phyloP scores from a whole-genome alignment of 2,888 invertebrate species.

The Choreutis nemorana region DNA sequence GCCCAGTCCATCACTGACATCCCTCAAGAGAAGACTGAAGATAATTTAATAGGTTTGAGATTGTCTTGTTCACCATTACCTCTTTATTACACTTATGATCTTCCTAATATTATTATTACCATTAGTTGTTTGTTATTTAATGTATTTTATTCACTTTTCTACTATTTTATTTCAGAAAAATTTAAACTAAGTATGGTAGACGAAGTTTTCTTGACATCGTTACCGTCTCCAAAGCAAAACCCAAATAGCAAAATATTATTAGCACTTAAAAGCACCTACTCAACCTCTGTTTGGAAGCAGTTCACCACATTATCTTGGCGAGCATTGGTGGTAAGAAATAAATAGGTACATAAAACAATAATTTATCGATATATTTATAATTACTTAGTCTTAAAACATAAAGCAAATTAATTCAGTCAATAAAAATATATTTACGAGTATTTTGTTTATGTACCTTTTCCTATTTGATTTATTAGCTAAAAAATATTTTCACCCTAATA shows the following conservation, averaged over 20 bases:
- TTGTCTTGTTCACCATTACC: neutral
- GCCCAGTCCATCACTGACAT: constrained; percentile 32
- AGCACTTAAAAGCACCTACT: constrained; percentile 47
- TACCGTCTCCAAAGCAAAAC: constrained; percentile 46
- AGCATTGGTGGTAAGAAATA: constrained; percentile 38
- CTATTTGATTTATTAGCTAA: neutral
- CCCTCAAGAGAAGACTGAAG: constrained; percentile 37
- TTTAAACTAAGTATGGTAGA: constrained; percentile 26
- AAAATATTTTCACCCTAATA: constrained; percentile 1
- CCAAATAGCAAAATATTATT: constrained; percentile 46
- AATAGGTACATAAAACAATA: too few relatives aligned
- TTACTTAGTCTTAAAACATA: too few relatives aligned
- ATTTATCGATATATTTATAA: too few relatives aligned
- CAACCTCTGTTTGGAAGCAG: constrained; percentile 48
- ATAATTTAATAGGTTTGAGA: constrained; percentile 32
- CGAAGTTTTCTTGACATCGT: constrained; percentile 36
- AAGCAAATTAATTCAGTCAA: too few relatives aligned
- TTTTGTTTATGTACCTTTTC: neutral
- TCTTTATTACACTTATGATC: neutral
- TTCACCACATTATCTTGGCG: constrained; percentile 42
- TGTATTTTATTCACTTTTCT: neutral
- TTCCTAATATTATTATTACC: neutral
- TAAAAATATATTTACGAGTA: too few relatives aligned
- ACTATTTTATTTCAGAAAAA: constrained; percentile 26
- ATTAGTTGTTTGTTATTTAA: neutral